A percentile compares a stretch with the other conserved stretches of the same genome.
Conservation (phyloP, 2,797 vertebrate genomes). For the Brachyrhaphis roseni region DNA sequence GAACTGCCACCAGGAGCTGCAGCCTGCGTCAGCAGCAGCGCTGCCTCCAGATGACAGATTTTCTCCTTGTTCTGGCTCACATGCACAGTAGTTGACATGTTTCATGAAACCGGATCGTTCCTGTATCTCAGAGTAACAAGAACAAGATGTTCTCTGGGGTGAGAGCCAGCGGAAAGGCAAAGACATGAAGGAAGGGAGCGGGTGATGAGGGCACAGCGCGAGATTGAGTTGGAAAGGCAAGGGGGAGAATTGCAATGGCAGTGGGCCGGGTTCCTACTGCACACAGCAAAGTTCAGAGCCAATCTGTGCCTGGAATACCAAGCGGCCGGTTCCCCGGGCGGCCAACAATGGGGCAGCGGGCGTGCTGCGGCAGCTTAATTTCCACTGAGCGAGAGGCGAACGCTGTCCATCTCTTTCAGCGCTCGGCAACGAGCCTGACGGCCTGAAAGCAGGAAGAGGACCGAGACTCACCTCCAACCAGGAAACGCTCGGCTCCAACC, state of each 20-base stretch:
- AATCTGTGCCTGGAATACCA: conserved; percentile 83
- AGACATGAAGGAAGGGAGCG: conserved; percentile 20
- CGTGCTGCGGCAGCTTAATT: conserved; percentile 73
- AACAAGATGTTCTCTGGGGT: conserved; percentile 59
- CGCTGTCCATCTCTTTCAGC: conserved; percentile 74
- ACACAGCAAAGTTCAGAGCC: conserved; percentile 77
- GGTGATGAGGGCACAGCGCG: conserved; percentile 26
- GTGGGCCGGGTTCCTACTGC: conserved; percentile 71
- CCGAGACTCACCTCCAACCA: conserved; percentile 44
- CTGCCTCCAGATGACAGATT: not conserved
- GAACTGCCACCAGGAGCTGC: not conserved
- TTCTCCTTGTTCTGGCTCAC: conserved; percentile 15
- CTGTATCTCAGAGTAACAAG: conserved; percentile 45
- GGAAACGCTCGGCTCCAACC: not conserved
- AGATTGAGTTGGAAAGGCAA: conserved; percentile 74
- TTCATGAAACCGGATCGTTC: conserved; percentile 38
- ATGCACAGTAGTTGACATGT: conserved; percentile 50
- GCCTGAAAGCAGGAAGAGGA: conserved; percentile 75
- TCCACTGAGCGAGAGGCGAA: conserved; percentile 70
- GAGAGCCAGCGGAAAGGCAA: conserved; percentile 31
- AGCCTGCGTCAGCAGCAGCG: conserved; percentile 1
- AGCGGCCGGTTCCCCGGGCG: conserved; percentile 58
- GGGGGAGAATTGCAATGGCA: conserved; percentile 74
- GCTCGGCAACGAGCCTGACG: conserved; percentile 66
- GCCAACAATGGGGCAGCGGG: conserved; percentile 74